Evolutionary conservation across 2,797 vertebrate genomes (phyloP).

Genomic region (Cebuella pygmaea): DNA sequence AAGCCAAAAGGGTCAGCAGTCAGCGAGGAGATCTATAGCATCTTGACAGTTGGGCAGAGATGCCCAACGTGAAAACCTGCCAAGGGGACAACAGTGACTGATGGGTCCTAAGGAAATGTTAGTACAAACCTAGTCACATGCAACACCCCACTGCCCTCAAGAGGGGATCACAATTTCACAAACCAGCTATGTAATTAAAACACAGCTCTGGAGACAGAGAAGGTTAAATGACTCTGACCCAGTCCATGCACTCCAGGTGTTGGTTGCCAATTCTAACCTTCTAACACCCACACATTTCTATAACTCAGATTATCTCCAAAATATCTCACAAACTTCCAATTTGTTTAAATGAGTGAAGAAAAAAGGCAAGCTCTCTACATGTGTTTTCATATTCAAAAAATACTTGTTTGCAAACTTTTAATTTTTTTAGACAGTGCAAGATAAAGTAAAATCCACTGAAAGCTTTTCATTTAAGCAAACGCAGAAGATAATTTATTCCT

Average conservation of each 20-base stretch:
- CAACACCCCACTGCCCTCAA: not conserved
- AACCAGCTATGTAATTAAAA: not conserved
- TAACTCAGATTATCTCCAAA: not conserved
- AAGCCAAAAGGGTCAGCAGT: not conserved
- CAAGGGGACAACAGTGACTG: not conserved
- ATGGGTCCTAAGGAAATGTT: not conserved
- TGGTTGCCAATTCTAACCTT: not conserved
- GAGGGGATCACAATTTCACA: not conserved
- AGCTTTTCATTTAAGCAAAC: constrained; percentile 35
- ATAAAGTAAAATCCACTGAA: constrained; percentile 43
- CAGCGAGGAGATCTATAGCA: not conserved
- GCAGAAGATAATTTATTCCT: constrained; percentile 51
- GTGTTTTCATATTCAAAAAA: constrained; percentile 13
- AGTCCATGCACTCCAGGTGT: not conserved
- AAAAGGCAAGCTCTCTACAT: not conserved
- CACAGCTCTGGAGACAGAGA: not conserved
- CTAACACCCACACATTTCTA: not conserved
- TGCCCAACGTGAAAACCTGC: not conserved
- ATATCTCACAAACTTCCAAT: not conserved
- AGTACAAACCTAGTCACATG: not conserved
- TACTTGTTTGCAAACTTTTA: constrained; percentile 29
- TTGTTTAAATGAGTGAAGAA: not conserved
- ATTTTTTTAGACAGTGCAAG: not conserved
- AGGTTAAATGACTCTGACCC: not conserved
- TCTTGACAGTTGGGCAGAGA: not conserved